Evolutionary conservation across 1,140 invertebrate genomes (phyloP).

Genomic region (Sycophaga agraensis): DNA sequence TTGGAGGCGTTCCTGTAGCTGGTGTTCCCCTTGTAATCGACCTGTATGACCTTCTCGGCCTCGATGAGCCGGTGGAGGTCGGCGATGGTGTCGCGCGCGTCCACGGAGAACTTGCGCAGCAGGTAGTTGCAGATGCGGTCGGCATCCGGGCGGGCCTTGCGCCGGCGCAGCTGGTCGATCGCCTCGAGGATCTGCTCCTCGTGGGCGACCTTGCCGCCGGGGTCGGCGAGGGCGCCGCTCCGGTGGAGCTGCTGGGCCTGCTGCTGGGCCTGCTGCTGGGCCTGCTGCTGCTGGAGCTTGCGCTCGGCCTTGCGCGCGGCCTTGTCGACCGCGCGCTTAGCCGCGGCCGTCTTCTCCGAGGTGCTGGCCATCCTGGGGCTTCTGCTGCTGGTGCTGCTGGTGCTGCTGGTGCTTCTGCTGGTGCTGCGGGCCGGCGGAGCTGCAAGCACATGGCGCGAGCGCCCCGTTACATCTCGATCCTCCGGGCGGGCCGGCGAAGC

Average conservation of each 20-base stretch:
- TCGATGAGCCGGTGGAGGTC: constrained; percentile 76
- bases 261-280: neutral
- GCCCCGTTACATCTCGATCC: no score
- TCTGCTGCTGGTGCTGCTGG: no score
- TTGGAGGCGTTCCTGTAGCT: constrained; percentile 82
- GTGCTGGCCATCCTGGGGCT: constrained; percentile 25
- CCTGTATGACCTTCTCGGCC: constrained; percentile 75
- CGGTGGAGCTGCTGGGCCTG: neutral
- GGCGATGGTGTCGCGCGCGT: constrained; percentile 69
- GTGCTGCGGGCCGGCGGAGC: no score
- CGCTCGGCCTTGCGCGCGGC: constrained; percentile 10
- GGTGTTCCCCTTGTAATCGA: constrained; percentile 83
- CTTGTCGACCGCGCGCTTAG: constrained; percentile 18
- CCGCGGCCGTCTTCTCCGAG: constrained; percentile 19
- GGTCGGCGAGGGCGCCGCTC: constrained; percentile 28
- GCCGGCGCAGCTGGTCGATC: constrained; percentile 77
- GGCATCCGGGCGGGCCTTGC: constrained; percentile 81
- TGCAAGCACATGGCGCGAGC: no score
- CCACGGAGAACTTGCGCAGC: constrained; percentile 71
- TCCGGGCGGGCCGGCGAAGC: no score
- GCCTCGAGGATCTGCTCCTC: constrained; percentile 77
- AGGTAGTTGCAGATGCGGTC: constrained; percentile 81
- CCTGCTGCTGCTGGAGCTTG: constrained; percentile 4
- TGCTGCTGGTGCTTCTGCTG: no score
- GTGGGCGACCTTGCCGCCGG: constrained; percentile 59